A percentile compares a stretch with the other conserved stretches of the same genome.
These are phyloP conservation scores for Anas bernieri DNA, from an alignment of 2,797 vertebrate species.

Conservation along the genomic window DNA sequence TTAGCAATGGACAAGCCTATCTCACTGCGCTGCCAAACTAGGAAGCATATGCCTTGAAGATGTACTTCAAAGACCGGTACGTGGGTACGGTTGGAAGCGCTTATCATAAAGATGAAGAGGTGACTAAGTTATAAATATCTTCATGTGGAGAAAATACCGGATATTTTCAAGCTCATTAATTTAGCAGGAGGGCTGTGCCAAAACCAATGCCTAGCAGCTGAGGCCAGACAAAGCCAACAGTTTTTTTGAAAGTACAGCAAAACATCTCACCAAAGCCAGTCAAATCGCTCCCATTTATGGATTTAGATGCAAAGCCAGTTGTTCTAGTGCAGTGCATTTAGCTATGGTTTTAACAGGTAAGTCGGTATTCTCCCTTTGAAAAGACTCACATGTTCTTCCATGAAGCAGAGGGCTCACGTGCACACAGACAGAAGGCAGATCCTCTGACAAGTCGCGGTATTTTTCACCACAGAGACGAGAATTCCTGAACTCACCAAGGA, in stretches of 20 bases:
- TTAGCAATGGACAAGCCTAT: not conserved
- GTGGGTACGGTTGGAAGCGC: not conserved
- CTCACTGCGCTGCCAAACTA: not conserved
- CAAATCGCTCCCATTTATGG: rapidly evolving
- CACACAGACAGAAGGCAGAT: no score
- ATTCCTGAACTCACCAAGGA: not conserved
- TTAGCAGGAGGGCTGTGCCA: not conserved
- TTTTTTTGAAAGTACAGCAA: not conserved
- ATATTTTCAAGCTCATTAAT: not conserved
- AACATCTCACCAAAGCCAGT: not conserved
- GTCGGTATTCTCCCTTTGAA: rapidly evolving
- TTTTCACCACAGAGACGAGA: not conserved
- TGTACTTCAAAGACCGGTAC: not conserved
- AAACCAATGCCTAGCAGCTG: not conserved
- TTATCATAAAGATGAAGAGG: not conserved
- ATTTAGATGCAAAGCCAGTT: not conserved
- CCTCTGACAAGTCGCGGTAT: not conserved
- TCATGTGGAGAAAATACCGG: not conserved
- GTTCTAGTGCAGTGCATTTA: not conserved
- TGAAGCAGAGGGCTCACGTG: not conserved
- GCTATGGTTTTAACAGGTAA: not conserved
- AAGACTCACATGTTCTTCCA: not conserved
- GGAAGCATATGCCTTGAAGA: not conserved
- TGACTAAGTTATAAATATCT: not conserved
- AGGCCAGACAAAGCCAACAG: not conserved